Evolutionary conservation across 2,797 vertebrate genomes (phyloP), one percentile per base, ranked within the genome.

Genomic region (Oceanodroma leucorhoa): DNA sequence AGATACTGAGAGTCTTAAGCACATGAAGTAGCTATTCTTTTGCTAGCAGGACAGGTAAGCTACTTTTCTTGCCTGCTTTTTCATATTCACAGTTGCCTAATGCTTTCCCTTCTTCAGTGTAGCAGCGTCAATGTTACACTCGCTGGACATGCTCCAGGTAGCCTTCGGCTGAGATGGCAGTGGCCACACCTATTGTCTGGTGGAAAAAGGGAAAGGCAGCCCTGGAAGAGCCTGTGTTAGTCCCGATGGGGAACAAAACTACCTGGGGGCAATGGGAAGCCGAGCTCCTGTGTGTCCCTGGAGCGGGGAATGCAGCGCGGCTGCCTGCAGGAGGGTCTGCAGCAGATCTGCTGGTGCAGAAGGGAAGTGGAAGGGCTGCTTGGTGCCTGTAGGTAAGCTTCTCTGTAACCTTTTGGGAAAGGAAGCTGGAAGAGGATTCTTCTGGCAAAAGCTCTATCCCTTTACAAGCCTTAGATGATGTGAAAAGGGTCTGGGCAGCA

Each of bases 101-200:
- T 62, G 43, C 48, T 79, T 77, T 67, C 55, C 21, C 64, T 83
- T n/a, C 27, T 51, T 41, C 43, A 27, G 38, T 18, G 7, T 22
- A 41, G 41, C 26, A 51, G 18, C 30, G 51, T 27, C 57, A 41
- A 6, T 38, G 55, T 65, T 46, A 41, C 67, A 36, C 27, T 61
- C 6, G 1, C 26, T 12, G 53, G 20, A 9, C 36, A 14, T 36
- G 32, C 36, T 66, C 30, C 26, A 36, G 21, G 22, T 32, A 36
- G 45, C 21, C 43, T 75, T 66, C 41, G 51, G 50, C 34, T 8
- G 40, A 27, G 40, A 10, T 38, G 48, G 24, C 43, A 50, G 36
- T 14, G 50, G 14, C n/a, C 8, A 2, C 6, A 6, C 20, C 13
- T 5, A 0, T 57, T 40, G 3, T 19, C 34, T 73, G 34, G 36